phyloP scores from a whole-genome alignment of 2,888 invertebrate genomes.

The Oegoconia quadripuncta region DNA sequence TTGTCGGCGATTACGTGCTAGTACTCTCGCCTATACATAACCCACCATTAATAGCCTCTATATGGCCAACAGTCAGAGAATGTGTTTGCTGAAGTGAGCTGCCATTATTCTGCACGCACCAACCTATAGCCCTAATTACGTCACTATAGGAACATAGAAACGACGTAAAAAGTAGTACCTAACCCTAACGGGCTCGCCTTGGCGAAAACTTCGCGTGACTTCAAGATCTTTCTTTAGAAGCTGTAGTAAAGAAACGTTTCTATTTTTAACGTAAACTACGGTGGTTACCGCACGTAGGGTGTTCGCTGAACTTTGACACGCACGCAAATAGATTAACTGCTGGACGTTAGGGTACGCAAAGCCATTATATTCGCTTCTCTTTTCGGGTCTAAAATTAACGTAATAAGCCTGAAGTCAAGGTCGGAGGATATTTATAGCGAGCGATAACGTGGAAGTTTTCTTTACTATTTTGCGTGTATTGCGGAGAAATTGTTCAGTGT shows the following conservation, averaged over 20 bases:
- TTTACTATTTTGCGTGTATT: too few relatives aligned
- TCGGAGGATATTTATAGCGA: constrained; percentile 3
- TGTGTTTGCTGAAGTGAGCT: too few relatives aligned
- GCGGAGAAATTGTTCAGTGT: too few relatives aligned
- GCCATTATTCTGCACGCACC: too few relatives aligned
- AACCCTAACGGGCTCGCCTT: neutral
- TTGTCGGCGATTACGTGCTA: too few relatives aligned
- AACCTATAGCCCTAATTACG: too few relatives aligned
- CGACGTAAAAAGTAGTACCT: neutral
- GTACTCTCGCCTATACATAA: too few relatives aligned
- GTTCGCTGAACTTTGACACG: constrained; percentile 53
- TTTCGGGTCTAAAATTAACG: constrained; percentile 10
- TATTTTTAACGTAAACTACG: constrained; percentile 1
- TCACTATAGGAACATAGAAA: too few relatives aligned
- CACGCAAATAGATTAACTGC: constrained; percentile 39
- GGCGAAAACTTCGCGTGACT: neutral
- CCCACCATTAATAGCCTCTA: too few relatives aligned
- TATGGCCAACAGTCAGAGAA: too few relatives aligned
- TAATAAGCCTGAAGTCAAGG: constrained; percentile 11
- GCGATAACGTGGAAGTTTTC: neutral
- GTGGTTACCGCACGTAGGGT: neutral
- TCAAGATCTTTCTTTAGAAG: neutral
- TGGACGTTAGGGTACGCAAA: constrained; percentile 7
- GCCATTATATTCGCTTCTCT: constrained; percentile 20
- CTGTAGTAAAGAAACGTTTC: neutral